Evolutionary conservation across 2,113 vertebrate species (phyloP).

Genomic region (Geococcyx californianus): DNA sequence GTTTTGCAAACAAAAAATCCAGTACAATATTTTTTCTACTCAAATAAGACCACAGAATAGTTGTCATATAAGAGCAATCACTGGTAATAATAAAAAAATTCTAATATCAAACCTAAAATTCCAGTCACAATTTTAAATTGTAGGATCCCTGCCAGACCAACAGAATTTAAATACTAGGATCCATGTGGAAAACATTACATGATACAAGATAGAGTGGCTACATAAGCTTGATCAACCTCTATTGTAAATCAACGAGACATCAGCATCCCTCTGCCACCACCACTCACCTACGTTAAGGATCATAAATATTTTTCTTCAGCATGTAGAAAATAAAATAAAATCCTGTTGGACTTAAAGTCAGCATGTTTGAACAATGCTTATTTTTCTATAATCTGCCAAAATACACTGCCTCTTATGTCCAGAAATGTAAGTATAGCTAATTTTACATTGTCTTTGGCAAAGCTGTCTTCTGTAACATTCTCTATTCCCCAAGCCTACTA

Average conservation of each 20-base stretch:
- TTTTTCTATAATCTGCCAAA: not conserved
- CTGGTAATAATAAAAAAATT: not conserved
- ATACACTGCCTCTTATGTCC: not conserved
- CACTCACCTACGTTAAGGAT: not conserved
- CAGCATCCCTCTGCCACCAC: not conserved
- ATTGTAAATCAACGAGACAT: not conserved
- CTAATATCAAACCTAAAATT: not conserved
- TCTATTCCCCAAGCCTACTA: not conserved
- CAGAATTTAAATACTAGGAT: not conserved
- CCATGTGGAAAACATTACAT: not conserved
- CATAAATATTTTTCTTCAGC: not conserved
- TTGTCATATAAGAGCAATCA: not conserved
- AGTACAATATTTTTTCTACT: not conserved
- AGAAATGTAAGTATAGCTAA: not conserved
- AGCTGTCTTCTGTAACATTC: not conserved
- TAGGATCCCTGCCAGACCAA: not conserved
- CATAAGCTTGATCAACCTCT: not conserved
- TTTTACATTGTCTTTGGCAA: not conserved
- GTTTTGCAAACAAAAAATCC: slow-evolving; percentile 30
- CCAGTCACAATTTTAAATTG: not conserved
- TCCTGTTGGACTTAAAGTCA: not conserved
- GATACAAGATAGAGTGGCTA: not conserved
- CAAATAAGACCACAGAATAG: not conserved
- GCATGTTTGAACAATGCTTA: not conserved
- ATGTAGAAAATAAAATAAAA: too few relatives aligned